phyloP scores from a whole-genome alignment of 2,888 invertebrate species.

The Nomada lathburiana region DNA sequence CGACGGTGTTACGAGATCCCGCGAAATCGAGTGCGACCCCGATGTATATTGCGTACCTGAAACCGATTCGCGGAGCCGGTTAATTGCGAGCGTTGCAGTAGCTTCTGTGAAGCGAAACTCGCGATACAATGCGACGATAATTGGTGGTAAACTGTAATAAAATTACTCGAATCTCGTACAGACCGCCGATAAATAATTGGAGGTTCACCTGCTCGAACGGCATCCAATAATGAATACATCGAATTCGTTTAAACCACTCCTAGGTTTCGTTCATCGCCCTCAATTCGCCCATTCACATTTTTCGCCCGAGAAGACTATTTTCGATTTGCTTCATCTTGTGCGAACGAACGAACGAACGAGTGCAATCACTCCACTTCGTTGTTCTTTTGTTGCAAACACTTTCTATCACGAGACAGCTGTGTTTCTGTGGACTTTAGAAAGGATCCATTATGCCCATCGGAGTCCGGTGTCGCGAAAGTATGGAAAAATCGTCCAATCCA shows the following conservation, averaged over 20 bases:
- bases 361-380: neutral
- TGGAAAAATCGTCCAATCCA: neutral
- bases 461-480: constrained; percentile 13
- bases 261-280: neutral
- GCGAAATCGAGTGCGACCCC: neutral
- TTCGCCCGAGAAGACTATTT: neutral
- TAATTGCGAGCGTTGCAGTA: constrained; percentile 37
- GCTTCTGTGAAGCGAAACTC: constrained; percentile 4
- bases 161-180: constrained; percentile 4
- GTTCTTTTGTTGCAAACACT: neutral
- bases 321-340: neutral
- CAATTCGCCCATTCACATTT: neutral
- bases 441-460: constrained; percentile 31
- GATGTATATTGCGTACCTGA: constrained; percentile 19
- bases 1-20: neutral
- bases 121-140: constrained; percentile 34
- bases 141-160: constrained; percentile 34
- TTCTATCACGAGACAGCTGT: neutral
- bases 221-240: neutral
- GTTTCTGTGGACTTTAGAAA: constrained; percentile 2
- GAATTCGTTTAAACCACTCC: neutral
- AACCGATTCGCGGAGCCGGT: constrained; percentile 21
- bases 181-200: constrained; percentile 10
- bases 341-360: neutral
- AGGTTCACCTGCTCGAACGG: constrained; percentile 6